Conservation (phyloP, 2,797 vertebrate genomes). For the Telmatherina bonti region DNA sequence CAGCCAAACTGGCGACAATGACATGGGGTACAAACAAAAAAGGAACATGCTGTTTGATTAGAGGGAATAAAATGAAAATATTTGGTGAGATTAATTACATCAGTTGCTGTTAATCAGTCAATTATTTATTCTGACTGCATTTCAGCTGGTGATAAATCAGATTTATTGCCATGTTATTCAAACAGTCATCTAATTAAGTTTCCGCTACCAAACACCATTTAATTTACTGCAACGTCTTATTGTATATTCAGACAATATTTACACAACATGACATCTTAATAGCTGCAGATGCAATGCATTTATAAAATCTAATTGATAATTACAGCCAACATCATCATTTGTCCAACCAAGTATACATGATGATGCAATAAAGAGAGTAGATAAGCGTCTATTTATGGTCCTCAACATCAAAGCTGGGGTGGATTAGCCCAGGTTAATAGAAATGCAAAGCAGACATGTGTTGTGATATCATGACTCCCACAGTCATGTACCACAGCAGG, state of each 20-base stretch:
- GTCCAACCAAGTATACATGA: background rate
- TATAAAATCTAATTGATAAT: slow-evolving; percentile 13
- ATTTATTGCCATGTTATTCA: slow-evolving; percentile 3
- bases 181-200: slow-evolving; percentile 1
- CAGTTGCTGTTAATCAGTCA: slow-evolving; percentile 8
- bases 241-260: background rate
- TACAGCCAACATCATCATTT: slow-evolving; percentile 17
- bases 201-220: background rate
- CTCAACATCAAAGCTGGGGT: slow-evolving; percentile 27
- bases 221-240: background rate
- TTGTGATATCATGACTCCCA: slow-evolving; percentile 36
- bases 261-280: background rate
- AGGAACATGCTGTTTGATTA: slow-evolving; percentile 9
- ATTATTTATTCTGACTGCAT: slow-evolving; percentile 12
- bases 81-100: background rate
- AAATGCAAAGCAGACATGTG: slow-evolving; percentile 41
- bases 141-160: slow-evolving; percentile 2
- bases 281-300: background rate
- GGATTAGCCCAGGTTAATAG: slow-evolving; percentile 54
- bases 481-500: slow-evolving; percentile 13
- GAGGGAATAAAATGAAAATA: slow-evolving; percentile 20
- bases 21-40: too few species aligned
- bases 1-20: background rate
- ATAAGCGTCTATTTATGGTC: slow-evolving; percentile 54
- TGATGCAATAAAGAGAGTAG: slow-evolving; percentile 10